Percentiles rank a stretch among this genome's conserved stretches.
Evolutionary conservation across 2,888 invertebrate genomes (phyloP).

Genomic region (Frankliniella fusca): DNA sequence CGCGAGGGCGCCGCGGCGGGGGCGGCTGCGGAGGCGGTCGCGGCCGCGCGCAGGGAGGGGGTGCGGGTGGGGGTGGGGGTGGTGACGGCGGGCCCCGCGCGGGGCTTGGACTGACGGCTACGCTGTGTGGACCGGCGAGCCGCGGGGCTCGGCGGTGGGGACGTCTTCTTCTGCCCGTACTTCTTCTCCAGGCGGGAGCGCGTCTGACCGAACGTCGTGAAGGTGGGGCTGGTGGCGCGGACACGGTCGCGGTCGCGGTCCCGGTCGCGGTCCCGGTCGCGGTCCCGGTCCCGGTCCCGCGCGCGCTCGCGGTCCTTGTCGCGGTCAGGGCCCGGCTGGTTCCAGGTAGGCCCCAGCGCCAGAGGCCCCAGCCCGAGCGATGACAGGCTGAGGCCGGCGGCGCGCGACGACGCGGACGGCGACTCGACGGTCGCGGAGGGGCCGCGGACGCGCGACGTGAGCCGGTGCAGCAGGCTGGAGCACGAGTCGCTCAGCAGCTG

Average conservation of each 20-base stretch:
- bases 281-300: constrained; percentile 32
- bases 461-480: constrained; percentile 75
- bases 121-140: constrained; percentile 33
- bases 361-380: constrained; percentile 6
- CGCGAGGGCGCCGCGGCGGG: constrained; percentile 47
- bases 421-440: constrained; percentile 57
- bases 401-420: constrained; percentile 31
- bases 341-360: background rate
- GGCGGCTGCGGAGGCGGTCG: constrained; percentile 43
- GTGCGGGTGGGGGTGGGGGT: constrained; percentile 42
- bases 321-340: background rate
- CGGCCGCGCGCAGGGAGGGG: constrained; percentile 39
- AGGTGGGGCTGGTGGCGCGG: constrained; percentile 42
- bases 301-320: constrained; percentile 30
- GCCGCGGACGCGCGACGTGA: constrained; percentile 68
- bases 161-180: constrained; percentile 48
- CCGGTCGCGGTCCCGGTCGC: constrained; percentile 37
- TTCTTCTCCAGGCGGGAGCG: constrained; percentile 73
- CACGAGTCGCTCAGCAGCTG: constrained; percentile 83
- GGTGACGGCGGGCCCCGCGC: constrained; percentile 50
- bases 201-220: constrained; percentile 51
- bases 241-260: constrained; percentile 36
- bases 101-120: constrained; percentile 47
- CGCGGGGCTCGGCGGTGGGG: constrained; percentile 27
- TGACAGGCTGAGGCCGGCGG: background rate